Percentiles rank a stretch among this genome's conserved stretches.
phyloP scores from a whole-genome alignment of 2,113 vertebrate genomes.

The Excalfactoria chinensis region DNA sequence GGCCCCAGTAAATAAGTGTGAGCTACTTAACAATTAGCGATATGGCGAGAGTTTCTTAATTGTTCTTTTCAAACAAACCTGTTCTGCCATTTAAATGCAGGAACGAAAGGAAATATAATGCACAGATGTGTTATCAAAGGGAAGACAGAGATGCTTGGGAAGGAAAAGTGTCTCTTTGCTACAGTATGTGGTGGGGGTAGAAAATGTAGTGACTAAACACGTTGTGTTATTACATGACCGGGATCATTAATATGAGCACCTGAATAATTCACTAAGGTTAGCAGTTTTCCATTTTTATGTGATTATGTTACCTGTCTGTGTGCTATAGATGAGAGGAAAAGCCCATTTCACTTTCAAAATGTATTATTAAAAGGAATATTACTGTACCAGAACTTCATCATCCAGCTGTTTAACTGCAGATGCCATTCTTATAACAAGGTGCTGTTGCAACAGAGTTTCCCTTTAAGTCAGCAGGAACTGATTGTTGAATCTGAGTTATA shows the following conservation, averaged over 20 bases:
- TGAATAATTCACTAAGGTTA: not conserved
- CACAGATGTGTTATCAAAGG: not conserved
- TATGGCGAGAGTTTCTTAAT: not conserved
- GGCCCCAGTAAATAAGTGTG: not conserved
- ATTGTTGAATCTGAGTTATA: not conserved
- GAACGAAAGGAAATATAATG: not conserved
- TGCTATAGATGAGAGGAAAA: rapidly evolving
- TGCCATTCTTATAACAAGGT: not conserved
- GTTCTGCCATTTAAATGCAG: not conserved
- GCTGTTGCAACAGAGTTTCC: rapidly evolving
- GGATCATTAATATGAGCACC: not conserved
- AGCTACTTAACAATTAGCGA: not conserved
- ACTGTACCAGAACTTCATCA: not conserved
- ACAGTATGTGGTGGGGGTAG: rapidly evolving
- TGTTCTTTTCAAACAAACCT: conserved; percentile 3
- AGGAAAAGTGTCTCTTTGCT: rapidly evolving
- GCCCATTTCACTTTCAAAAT: rapidly evolving
- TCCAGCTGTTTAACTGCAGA: rapidly evolving
- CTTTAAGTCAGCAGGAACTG: not conserved
- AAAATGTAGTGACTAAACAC: rapidly evolving
- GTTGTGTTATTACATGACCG: rapidly evolving
- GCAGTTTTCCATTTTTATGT: not conserved
- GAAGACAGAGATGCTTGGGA: rapidly evolving
- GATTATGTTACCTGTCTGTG: rapidly evolving
- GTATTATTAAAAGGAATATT: rapidly evolving